Percentiles rank a stretch among this genome's conserved stretches.
These are phyloP conservation scores for Syngnathus typhle DNA, from an alignment of 2,113 vertebrate species.

Conservation along the genomic window DNA sequence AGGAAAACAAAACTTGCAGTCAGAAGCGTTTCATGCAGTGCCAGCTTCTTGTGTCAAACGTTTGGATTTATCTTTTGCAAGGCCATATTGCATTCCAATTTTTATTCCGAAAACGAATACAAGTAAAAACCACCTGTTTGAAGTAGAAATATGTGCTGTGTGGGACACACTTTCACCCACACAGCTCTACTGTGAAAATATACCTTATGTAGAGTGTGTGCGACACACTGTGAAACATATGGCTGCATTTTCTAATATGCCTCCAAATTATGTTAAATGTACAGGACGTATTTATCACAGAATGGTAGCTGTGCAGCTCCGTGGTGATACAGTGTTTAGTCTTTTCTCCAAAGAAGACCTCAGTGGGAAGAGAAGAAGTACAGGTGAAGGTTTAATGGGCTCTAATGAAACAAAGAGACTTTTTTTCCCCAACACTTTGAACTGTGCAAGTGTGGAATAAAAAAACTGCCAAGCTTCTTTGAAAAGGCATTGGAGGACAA, in stretches of 20 bases:
- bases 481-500: constrained; percentile 13
- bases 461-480: constrained; percentile 9
- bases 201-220: constrained; percentile 1
- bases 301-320: background rate
- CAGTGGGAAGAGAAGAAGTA: background rate
- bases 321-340: background rate
- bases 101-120: constrained; percentile 1
- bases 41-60: constrained; percentile 7
- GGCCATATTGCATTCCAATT: background rate
- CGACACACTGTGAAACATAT: constrained; percentile 1
- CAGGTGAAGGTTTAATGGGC: background rate
- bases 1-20: constrained; percentile 3
- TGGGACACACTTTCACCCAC: constrained; percentile 13
- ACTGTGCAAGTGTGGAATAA: background rate
- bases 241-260: background rate
- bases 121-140: background rate
- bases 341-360: background rate
- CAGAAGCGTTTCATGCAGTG: background rate
- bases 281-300: background rate
- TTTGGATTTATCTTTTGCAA: background rate
- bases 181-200: constrained; percentile 4
- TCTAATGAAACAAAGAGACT: background rate
- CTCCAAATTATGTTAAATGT: background rate
- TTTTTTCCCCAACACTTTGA: background rate
- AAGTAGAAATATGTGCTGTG: background rate